Conservation (phyloP, 2,888 invertebrate genomes). For the Caenorhabditis drosophilae region DNA sequence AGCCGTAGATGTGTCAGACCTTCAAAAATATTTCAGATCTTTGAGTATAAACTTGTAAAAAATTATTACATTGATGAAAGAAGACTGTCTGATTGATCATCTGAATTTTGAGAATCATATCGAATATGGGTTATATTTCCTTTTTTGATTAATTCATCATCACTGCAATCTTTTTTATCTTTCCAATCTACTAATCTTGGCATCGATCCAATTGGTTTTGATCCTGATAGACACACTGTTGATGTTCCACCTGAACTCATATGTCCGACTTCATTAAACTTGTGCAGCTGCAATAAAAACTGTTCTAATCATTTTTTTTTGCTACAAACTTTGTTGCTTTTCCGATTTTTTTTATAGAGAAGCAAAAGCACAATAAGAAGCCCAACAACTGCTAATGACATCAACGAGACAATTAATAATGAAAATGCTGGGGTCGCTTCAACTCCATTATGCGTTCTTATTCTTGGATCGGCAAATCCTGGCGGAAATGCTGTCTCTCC, state of each 20-base stretch:
- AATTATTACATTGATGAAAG: slow-evolving; percentile 48
- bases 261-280: slow-evolving; percentile 34
- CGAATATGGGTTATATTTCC: slow-evolving; percentile 16
- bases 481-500: background rate
- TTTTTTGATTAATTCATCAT: slow-evolving; percentile 25
- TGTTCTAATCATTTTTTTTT: background rate
- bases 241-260: slow-evolving; percentile 35
- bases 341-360: slow-evolving; percentile 52
- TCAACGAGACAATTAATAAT: slow-evolving; percentile 21
- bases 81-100: slow-evolving; percentile 50
- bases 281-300: slow-evolving; percentile 21
- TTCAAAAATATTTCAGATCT: slow-evolving; percentile 1
- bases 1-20: slow-evolving; percentile 51
- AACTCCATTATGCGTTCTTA: background rate
- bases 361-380: slow-evolving; percentile 46
- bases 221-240: slow-evolving; percentile 44
- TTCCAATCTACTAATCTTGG: slow-evolving; percentile 49
- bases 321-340: slow-evolving; percentile 36
- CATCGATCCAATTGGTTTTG: slow-evolving; percentile 49
- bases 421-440: slow-evolving; percentile 14
- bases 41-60: background rate
- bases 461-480: background rate
- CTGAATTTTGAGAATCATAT: slow-evolving; percentile 37
- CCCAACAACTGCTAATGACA: slow-evolving; percentile 35
- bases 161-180: slow-evolving; percentile 25